Percentiles rank a stretch among this genome's conserved stretches.
phyloP scores from a whole-genome alignment of 2,797 vertebrate species.

The Pangasius larnaudii region DNA sequence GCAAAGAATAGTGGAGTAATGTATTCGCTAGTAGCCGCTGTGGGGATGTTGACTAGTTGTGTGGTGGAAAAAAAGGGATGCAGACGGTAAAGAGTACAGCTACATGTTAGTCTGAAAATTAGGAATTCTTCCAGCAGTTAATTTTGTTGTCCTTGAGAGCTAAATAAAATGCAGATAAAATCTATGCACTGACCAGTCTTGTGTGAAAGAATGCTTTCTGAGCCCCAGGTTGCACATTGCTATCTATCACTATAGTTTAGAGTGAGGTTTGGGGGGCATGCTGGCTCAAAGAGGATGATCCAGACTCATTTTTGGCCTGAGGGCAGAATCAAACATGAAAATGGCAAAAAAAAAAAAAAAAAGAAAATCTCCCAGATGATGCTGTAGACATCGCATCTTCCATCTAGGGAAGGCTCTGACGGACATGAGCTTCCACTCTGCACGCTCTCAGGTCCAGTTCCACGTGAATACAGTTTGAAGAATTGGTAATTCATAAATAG shows the following conservation, averaged over 20 bases:
- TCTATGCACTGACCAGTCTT: neutral
- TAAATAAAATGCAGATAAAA: neutral
- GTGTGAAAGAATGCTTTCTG: neutral
- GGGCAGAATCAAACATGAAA: neutral
- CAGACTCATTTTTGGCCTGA: neutral
- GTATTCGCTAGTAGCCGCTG: neutral
- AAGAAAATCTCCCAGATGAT: neutral
- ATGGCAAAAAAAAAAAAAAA: neutral
- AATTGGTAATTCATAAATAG: too few species aligned
- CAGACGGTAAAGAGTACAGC: neutral
- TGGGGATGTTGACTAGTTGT: neutral
- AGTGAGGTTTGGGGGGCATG: neutral
- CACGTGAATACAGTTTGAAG: too few species aligned
- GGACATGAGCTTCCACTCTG: too few species aligned
- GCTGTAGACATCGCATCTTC: neutral
- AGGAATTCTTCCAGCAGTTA: neutral
- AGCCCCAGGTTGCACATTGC: neutral
- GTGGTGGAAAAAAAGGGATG: neutral
- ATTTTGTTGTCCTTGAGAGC: neutral
- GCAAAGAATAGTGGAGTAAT: neutral
- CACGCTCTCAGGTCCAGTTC: too few species aligned
- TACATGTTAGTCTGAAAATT: neutral
- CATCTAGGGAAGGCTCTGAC: neutral
- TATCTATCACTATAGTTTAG: neutral
- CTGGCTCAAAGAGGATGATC: neutral